Percentiles rank a stretch among this genome's conserved stretches.
phyloP scores from a whole-genome alignment of 2,113 vertebrate species.

The Puffinus mauretanicus region DNA sequence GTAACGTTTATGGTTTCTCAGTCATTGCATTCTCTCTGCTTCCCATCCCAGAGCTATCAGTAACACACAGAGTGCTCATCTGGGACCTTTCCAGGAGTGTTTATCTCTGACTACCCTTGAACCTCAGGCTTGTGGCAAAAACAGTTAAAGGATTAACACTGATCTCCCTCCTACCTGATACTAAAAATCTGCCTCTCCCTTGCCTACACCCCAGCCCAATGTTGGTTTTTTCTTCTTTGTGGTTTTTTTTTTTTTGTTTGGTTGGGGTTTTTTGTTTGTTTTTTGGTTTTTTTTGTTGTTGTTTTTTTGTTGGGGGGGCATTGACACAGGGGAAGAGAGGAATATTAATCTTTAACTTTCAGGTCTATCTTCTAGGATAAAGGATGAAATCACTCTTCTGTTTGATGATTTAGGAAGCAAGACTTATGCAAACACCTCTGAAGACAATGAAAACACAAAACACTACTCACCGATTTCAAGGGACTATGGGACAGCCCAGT shows the following conservation, averaged over 20 bases:
- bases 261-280: neutral
- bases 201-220: fast-evolving
- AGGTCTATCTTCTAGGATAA: neutral
- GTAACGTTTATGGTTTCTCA: neutral
- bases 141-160: neutral
- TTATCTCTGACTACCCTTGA: neutral
- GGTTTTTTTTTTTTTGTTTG: no score
- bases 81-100: neutral
- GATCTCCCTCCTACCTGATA: neutral
- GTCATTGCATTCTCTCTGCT: neutral
- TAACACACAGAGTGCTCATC: neutral
- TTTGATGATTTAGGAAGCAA: neutral
- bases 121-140: neutral
- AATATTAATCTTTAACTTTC: neutral
- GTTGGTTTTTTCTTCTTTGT: neutral
- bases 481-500: no score
- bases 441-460: neutral
- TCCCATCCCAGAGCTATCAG: neutral
- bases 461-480: fast-evolving
- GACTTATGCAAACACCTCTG: neutral
- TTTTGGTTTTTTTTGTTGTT: no score
- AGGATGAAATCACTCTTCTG: neutral
- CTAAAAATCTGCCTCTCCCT: neutral
- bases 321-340: neutral
- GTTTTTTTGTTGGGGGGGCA: no score